Base-by-base conservation (phyloP, 2,888 invertebrate species). In the Synergus umbraculus region DNA sequence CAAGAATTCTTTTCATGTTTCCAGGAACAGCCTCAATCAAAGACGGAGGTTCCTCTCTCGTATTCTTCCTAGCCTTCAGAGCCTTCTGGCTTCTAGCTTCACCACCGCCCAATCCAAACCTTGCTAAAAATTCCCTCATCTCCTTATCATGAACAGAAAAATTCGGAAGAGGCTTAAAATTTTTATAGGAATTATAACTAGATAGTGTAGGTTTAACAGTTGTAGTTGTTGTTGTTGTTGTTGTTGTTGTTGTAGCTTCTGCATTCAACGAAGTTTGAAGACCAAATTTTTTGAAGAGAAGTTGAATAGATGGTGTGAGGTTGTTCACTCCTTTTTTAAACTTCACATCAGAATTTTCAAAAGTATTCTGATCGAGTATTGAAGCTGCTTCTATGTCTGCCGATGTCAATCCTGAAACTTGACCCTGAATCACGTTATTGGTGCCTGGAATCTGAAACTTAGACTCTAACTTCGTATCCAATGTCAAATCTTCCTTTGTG, bases 101-200 rank as follows among this genome's bases (percentile, higher is more conserved):
- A 8, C 76, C 80, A 4, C 86, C 79, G 0, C 93, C 90, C 1
- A 93, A 87, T 1, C 93, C 93, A 79, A 93, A 93, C 46, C 86
- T 90, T 0, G 92, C 91, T 58, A 93, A 82, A 66, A 93, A 93
- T n/a, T 92, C 90, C 76, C 89, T 91, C 92, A 93, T 93, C 41
- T 92, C 92, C 41, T 89, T 86, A 41, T 92, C 89, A 44, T 88
- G 89, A 3, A 92, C 89, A 3, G 81, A 83, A 2, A 88, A 90
- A n/a, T 81, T 85, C 2, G 93, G 93, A 2, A 93, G 83, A 1
- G 92, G 93, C 79, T 93, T 93, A 82, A 93, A 93, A 69, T 87
- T 91, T 0, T 90, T 89, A 81, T 93, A 93, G 0, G 92, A 92
- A 66, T 89, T 90, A 1, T 89, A 84, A 64, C 89, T 90, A 0